Evolutionary conservation across 2,797 vertebrate species (phyloP).

Genomic region (Natrix natrix): DNA sequence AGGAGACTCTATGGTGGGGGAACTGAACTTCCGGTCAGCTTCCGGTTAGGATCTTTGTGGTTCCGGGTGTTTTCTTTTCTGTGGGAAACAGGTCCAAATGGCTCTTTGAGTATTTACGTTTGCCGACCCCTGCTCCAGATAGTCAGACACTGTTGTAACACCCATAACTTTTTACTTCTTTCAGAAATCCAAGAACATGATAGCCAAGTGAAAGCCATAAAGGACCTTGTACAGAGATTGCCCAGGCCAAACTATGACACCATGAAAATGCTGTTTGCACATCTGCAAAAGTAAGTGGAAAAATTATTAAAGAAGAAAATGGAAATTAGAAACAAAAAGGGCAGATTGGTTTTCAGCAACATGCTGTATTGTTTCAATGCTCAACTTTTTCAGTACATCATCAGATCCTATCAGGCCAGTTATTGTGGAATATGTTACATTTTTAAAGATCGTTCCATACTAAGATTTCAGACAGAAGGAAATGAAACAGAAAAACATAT

Average conservation of each 20-base stretch:
- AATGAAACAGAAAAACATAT: not conserved
- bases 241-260: constrained; percentile 89
- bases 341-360: not conserved
- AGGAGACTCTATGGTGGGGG: too few relatives aligned
- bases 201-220: constrained; percentile 77
- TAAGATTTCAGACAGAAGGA: not conserved
- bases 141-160: not conserved
- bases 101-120: too few relatives aligned
- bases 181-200: constrained; percentile 81
- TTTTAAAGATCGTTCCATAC: not conserved
- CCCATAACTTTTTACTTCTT: constrained; percentile 23
- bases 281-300: constrained; percentile 85
- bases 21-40: too few relatives aligned
- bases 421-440: not conserved
- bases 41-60: too few relatives aligned
- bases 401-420: not conserved
- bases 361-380: not conserved
- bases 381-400: not conserved
- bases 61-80: too few relatives aligned
- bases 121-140: not conserved
- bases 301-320: not conserved
- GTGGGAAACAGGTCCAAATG: too few relatives aligned
- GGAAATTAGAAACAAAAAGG: not conserved
- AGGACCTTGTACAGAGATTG: constrained; percentile 80
- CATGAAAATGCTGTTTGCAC: constrained; percentile 87